Conservation (phyloP, 2,797 vertebrate species). For the Euthynnus affinis region DNA sequence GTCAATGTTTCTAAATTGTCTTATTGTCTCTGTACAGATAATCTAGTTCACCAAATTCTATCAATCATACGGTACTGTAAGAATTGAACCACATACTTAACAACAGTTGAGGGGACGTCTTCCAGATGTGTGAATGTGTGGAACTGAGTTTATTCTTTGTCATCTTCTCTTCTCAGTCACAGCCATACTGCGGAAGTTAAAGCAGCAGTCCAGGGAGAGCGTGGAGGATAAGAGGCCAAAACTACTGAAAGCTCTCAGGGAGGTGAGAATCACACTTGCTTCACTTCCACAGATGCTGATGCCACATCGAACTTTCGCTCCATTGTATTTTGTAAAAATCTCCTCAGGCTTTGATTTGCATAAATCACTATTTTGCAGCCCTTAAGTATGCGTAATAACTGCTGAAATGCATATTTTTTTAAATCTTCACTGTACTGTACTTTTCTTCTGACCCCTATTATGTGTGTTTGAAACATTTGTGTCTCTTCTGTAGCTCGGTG, state of each 20-base stretch:
- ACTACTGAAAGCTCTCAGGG: constrained; percentile 94
- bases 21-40: background rate
- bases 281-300: background rate
- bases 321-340: constrained; percentile 13
- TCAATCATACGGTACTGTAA: background rate
- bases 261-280: constrained; percentile 84
- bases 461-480: constrained; percentile 12
- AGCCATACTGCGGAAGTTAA: constrained; percentile 95
- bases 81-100: background rate
- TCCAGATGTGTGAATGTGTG: background rate
- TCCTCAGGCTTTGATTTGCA: constrained; percentile 39
- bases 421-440: background rate
- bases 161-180: constrained; percentile 87
- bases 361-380: constrained; percentile 6
- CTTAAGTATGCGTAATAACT: constrained; percentile 19
- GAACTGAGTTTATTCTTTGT: background rate
- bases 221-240: constrained; percentile 97
- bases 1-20: too few relatives aligned
- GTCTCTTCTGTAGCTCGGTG: constrained; percentile 90
- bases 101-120: background rate
- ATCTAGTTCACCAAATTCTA: background rate
- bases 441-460: background rate
- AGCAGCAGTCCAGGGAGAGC: constrained; percentile 97
- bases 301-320: constrained; percentile 8
- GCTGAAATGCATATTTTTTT: constrained; percentile 23